A percentile compares a stretch with the other conserved stretches of the same genome.
phyloP scores from a whole-genome alignment of 2,113 vertebrate species.

The Lynx canadensis region DNA sequence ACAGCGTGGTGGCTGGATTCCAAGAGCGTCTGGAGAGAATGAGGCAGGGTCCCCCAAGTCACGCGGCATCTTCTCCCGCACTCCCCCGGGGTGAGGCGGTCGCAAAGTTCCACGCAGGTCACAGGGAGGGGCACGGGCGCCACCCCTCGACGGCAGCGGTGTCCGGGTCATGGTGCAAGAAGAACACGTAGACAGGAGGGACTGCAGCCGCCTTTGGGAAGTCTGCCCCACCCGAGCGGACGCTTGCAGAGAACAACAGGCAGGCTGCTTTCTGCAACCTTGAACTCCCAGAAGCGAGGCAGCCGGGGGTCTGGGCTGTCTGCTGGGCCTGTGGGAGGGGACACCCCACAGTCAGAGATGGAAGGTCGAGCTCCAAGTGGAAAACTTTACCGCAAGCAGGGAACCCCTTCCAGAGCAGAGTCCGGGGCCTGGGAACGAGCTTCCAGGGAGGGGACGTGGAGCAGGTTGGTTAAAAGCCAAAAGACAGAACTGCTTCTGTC shows the following conservation, averaged over 20 bases:
- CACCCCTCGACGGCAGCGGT: accelerated
- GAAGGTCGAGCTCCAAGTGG: accelerated
- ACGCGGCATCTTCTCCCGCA: accelerated
- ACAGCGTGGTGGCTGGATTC: not conserved
- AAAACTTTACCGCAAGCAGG: not conserved
- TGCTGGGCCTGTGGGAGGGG: accelerated
- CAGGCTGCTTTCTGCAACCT: not conserved
- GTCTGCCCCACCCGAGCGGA: accelerated
- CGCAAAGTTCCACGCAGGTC: not conserved
- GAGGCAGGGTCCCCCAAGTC: not conserved
- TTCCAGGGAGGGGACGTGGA: too few species aligned
- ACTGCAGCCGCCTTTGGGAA: not conserved
- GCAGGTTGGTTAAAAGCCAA: not conserved
- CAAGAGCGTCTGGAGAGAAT: not conserved
- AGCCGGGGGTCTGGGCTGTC: not conserved
- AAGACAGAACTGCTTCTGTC: not conserved
- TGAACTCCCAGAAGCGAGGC: too few species aligned
- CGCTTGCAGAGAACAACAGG: not conserved
- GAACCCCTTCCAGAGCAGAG: not conserved
- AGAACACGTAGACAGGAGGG: not conserved
- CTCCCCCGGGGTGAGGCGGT: not conserved
- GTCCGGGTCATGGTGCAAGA: not conserved
- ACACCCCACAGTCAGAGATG: accelerated
- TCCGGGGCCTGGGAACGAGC: not conserved
- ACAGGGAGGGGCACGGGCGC: too few species aligned